Percentiles rank a stretch among this genome's conserved stretches.
Conservation (phyloP, 2,888 invertebrate genomes). For the Marasmarcha lunaedactyla region DNA sequence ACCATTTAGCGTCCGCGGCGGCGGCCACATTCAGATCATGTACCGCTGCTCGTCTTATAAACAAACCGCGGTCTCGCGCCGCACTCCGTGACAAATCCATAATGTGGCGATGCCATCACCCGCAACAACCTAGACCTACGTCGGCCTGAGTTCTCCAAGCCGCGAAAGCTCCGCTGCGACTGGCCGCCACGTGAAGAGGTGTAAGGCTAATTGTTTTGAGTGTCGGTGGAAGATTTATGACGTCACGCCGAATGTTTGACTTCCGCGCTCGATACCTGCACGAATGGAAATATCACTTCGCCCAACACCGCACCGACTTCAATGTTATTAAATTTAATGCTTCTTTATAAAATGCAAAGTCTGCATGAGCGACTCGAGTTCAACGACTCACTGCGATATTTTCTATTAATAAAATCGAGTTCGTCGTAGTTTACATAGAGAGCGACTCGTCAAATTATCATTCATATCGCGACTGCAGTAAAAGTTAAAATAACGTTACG, state of each 20-base stretch:
- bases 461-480: constrained; percentile 9
- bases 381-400: neutral
- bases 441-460: constrained; percentile 8
- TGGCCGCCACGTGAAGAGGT: constrained; percentile 31
- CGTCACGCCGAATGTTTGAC: constrained; percentile 31
- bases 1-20: neutral
- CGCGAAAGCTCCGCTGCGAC: constrained; percentile 14
- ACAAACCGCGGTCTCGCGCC: constrained; percentile 25
- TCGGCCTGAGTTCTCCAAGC: constrained; percentile 11
- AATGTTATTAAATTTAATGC: too few relatives aligned
- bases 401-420: neutral
- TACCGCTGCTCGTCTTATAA: constrained; percentile 13
- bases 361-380: neutral
- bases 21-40: constrained; percentile 12
- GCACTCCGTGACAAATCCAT: constrained; percentile 43
- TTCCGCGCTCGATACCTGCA: constrained; percentile 19
- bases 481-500: constrained; percentile 9
- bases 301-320: too few relatives aligned
- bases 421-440: constrained; percentile 6
- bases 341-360: too few relatives aligned
- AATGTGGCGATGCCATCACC: constrained; percentile 30
- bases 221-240: constrained; percentile 37
- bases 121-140: constrained; percentile 23
- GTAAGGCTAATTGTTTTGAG: constrained; percentile 50
- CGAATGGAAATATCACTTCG: too few relatives aligned